A percentile compares a stretch with the other conserved stretches of the same genome.
Conservation (phyloP, 1,140 invertebrate species). For the Tetranychus urticae region DNA sequence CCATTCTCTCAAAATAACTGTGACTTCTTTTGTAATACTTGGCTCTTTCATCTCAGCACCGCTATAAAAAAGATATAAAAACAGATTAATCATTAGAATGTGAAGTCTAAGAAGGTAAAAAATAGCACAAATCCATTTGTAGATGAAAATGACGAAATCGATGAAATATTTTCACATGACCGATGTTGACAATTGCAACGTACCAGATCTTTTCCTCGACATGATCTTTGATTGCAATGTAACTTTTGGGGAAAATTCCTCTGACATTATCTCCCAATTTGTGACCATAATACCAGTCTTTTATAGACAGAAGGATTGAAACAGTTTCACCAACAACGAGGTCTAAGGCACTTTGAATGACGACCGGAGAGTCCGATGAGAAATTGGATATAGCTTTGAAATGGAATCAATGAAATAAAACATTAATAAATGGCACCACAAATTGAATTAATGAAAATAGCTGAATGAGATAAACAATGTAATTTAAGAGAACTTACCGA, state of each 20-base stretch:
- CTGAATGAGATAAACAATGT: neutral
- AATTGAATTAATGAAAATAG: neutral
- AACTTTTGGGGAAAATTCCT: constrained; percentile 67
- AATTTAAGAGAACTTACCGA: neutral
- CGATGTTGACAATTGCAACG: constrained; percentile 4
- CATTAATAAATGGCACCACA: neutral
- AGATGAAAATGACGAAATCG: constrained; percentile 8
- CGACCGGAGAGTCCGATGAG: neutral
- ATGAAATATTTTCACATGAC: no score
- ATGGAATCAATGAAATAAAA: neutral
- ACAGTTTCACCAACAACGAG: constrained; percentile 43
- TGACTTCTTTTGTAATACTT: constrained; percentile 51
- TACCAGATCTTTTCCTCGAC: constrained; percentile 33
- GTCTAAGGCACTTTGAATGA: neutral
- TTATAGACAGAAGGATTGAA: constrained; percentile 38
- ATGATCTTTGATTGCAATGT: constrained; percentile 44
- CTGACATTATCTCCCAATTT: constrained; percentile 25
- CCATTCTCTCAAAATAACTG: constrained; percentile 69
- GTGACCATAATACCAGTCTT: constrained; percentile 54
- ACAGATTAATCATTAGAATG: neutral
- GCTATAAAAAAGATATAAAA: constrained; percentile 21
- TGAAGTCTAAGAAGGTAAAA: neutral
- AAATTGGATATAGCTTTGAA: neutral
- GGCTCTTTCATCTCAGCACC: constrained; percentile 25
- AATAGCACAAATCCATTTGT: neutral